Percentiles rank a stretch among this genome's conserved stretches.
These are phyloP conservation scores for Trachemys scripta DNA, from an alignment of 2,113 vertebrate species.

Conservation along the genomic window DNA sequence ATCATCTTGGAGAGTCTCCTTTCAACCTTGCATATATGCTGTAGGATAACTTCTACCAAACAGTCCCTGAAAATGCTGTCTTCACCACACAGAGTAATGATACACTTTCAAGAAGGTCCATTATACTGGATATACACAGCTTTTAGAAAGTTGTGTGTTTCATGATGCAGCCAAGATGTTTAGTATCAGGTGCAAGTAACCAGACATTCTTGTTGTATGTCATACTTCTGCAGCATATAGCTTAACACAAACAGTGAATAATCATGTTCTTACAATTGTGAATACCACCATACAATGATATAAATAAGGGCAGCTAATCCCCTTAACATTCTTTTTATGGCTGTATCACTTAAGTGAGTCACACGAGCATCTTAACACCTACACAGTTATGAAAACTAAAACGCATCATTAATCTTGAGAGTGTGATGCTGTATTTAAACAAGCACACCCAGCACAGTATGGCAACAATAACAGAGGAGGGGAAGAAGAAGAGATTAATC, in stretches of 20 bases:
- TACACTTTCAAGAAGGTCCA: not conserved
- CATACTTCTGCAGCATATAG: not conserved
- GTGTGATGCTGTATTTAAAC: not conserved
- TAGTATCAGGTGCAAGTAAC: not conserved
- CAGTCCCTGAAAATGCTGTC: not conserved
- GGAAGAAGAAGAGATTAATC: not conserved
- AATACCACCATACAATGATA: not conserved
- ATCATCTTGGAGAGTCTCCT: not conserved
- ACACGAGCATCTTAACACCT: not conserved
- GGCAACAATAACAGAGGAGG: not conserved
- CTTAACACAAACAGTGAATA: not conserved
- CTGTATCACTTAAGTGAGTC: not conserved
- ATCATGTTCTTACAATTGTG: not conserved
- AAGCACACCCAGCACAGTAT: not conserved
- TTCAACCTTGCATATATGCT: not conserved
- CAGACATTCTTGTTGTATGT: not conserved
- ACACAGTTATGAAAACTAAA: not conserved
- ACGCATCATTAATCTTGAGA: not conserved
- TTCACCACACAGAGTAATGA: not conserved
- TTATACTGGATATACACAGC: not conserved
- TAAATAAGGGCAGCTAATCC: not conserved
- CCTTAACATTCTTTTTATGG: not conserved
- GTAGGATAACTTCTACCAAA: not conserved
- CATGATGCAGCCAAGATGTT: not conserved
- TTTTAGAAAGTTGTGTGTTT: not conserved